These are phyloP conservation scores for Pseudomyrmex dendroicus DNA, from an alignment of 1,140 invertebrate species.

Conservation along the genomic window DNA sequence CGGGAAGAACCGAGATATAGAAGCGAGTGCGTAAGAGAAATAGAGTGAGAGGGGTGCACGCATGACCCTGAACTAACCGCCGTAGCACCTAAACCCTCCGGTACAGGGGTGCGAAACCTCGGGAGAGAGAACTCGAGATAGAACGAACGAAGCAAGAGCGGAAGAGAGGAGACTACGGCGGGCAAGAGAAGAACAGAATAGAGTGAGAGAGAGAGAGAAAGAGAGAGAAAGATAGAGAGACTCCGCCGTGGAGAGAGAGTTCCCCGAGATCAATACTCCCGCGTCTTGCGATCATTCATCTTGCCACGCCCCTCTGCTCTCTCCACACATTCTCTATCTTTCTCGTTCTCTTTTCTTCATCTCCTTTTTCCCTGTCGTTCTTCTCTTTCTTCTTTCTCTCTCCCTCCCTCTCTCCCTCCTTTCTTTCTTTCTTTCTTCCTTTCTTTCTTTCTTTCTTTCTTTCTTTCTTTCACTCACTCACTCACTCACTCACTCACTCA, in stretches of 20 bases:
- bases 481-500: constrained; percentile 65
- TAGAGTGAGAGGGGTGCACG: constrained; percentile 72
- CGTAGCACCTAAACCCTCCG: constrained; percentile 72
- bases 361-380: constrained; percentile 61
- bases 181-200: constrained; percentile 64
- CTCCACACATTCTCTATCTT: constrained; percentile 73
- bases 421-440: constrained; percentile 63
- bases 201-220: constrained; percentile 59
- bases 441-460: constrained; percentile 57
- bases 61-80: constrained; percentile 83
- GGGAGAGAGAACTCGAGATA: constrained; percentile 57
- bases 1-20: constrained; percentile 59
- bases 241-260: constrained; percentile 72
- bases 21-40: constrained; percentile 54
- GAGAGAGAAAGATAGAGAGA: constrained; percentile 72
- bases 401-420: constrained; percentile 54
- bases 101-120: constrained; percentile 79
- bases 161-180: constrained; percentile 52
- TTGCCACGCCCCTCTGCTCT: constrained; percentile 85
- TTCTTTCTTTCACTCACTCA: constrained; percentile 63
- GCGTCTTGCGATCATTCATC: constrained; percentile 86
- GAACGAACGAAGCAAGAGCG: constrained; percentile 39
- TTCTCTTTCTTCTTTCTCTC: constrained; percentile 62
- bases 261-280: constrained; percentile 85
- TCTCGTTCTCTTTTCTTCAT: constrained; percentile 65